phyloP scores from a whole-genome alignment of 2,797 vertebrate species.

The Falco columbarius region DNA sequence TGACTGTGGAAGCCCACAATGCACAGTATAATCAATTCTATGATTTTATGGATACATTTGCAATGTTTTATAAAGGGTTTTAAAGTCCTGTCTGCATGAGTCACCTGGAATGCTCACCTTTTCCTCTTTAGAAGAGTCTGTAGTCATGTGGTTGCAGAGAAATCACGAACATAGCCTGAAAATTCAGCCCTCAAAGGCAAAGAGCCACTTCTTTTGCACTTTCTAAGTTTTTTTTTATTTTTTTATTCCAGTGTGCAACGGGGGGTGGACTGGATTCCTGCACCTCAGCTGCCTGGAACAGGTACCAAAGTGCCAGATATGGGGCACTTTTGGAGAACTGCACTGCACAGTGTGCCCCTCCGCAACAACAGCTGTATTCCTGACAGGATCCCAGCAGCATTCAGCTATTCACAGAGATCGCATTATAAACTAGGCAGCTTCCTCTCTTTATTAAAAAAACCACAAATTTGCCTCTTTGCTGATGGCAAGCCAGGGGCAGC shows the following conservation, averaged over 20 bases:
- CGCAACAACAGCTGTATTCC: neutral
- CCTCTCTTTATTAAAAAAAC: fast-evolving
- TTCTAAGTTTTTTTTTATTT: neutral
- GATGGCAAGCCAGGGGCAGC: neutral
- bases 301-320: neutral
- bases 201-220: neutral
- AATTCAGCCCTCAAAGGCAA: neutral
- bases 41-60: neutral
- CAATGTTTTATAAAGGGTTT: neutral
- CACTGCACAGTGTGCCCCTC: neutral
- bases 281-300: neutral
- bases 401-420: neutral
- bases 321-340: neutral
- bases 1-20: neutral
- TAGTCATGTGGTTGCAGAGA: fast-evolving
- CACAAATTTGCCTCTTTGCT: fast-evolving
- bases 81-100: neutral
- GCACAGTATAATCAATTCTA: fast-evolving
- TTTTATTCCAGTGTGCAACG: neutral
- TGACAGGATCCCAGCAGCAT: neutral
- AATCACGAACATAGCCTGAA: neutral
- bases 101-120: neutral
- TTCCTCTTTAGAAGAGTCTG: neutral
- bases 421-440: neutral
- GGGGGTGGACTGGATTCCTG: neutral